Conservation (phyloP, 2,888 invertebrate species). For the Morinoia aosen region DNA sequence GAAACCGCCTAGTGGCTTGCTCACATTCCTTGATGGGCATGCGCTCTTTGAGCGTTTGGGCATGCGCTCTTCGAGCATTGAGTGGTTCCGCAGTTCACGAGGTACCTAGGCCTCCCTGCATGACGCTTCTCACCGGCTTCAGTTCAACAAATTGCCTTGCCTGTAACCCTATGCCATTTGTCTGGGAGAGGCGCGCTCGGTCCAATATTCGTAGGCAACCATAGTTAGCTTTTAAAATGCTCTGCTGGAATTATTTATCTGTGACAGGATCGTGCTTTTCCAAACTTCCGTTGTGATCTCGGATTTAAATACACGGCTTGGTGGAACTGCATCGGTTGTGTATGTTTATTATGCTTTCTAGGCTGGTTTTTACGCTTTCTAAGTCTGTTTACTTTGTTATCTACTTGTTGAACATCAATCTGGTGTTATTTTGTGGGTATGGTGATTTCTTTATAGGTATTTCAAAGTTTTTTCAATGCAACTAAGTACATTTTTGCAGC, state of each 20-base stretch:
- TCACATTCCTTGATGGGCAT: slow-evolving; percentile 24
- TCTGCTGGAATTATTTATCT: slow-evolving; percentile 38
- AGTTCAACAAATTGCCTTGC: slow-evolving; percentile 47
- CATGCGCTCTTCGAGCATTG: background rate
- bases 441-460: background rate
- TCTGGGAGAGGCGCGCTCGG: slow-evolving; percentile 22
- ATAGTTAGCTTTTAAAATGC: slow-evolving; percentile 19
- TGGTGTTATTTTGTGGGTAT: background rate
- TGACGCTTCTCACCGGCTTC: background rate
- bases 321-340: background rate
- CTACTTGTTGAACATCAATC: background rate
- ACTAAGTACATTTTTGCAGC: no score
- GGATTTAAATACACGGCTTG: background rate
- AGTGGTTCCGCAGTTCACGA: background rate
- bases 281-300: background rate
- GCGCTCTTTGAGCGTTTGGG: background rate
- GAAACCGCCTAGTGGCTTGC: background rate
- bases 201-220: slow-evolving; percentile 45
- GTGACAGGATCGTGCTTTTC: background rate
- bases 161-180: slow-evolving; percentile 51
- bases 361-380: background rate
- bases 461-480: background rate
- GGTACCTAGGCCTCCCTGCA: background rate
- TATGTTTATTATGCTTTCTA: background rate
- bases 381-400: background rate